phyloP scores from a whole-genome alignment of 2,888 invertebrate species.

The Mesorhabditis sp. region DNA sequence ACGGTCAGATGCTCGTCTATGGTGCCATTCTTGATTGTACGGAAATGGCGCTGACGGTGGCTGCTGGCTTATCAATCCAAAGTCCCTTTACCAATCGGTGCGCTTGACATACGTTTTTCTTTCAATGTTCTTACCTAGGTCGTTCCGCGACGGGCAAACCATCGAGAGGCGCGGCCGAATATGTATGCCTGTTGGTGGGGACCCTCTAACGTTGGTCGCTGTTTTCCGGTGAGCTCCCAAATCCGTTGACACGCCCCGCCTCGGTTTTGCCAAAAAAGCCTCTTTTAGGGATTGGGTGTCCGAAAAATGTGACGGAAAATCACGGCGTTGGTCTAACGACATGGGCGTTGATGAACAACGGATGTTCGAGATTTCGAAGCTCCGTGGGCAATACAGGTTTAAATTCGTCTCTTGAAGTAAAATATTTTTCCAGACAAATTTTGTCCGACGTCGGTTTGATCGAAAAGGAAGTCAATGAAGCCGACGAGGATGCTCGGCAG shows the following conservation, averaged over 20 bases:
- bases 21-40: slow-evolving; percentile 45
- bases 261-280: neutral
- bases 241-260: slow-evolving; percentile 11
- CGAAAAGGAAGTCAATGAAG: slow-evolving; percentile 32
- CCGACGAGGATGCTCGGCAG: slow-evolving; percentile 41
- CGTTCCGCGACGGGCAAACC: slow-evolving; percentile 28
- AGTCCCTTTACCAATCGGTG: slow-evolving; percentile 86
- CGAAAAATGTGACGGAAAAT: slow-evolving; percentile 57
- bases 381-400: slow-evolving; percentile 71
- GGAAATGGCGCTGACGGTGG: slow-evolving; percentile 75
- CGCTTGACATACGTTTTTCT: slow-evolving; percentile 59
- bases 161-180: slow-evolving; percentile 62
- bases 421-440: slow-evolving; percentile 30
- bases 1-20: slow-evolving; percentile 45
- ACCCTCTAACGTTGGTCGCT: slow-evolving; percentile 83
- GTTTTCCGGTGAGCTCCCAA: slow-evolving; percentile 61
- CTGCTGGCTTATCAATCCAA: slow-evolving; percentile 87
- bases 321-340: slow-evolving; percentile 79
- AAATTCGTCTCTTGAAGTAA: slow-evolving; percentile 73
- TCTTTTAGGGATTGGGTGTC: slow-evolving; percentile 48
- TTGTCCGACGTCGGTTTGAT: slow-evolving; percentile 52
- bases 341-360: slow-evolving; percentile 92
- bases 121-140: slow-evolving; percentile 6
- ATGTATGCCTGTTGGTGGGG: slow-evolving; percentile 85
- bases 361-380: slow-evolving; percentile 90